Percentiles rank a stretch among this genome's conserved stretches.
Evolutionary conservation across 2,888 invertebrate species (phyloP).

Genomic region (Agrotis exclamationis): DNA sequence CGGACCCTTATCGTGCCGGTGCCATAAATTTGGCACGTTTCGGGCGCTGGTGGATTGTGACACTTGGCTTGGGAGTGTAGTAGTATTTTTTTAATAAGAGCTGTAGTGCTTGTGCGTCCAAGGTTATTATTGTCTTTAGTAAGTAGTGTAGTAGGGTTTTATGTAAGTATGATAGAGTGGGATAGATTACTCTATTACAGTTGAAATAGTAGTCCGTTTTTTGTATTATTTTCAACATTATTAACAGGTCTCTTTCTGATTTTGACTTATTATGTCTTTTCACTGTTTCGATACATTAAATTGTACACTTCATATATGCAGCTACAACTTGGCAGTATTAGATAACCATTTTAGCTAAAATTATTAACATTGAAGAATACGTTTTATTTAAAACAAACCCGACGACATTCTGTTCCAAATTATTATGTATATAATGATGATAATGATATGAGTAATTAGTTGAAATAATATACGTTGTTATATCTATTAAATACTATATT

Average conservation of each 20-base stretch:
- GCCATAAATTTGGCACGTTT: slow-evolving; percentile 70
- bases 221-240: no score
- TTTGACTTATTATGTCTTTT: no score
- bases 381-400: no score
- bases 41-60: slow-evolving; percentile 41
- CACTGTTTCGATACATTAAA: not conserved
- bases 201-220: not conserved
- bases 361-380: no score
- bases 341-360: no score
- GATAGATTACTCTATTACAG: not conserved
- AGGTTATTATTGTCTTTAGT: not conserved
- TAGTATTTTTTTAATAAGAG: slow-evolving; percentile 43
- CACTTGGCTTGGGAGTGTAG: slow-evolving; percentile 42
- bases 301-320: no score
- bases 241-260: not conserved
- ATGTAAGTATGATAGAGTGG: not conserved
- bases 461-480: no score
- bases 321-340: no score
- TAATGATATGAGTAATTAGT: no score
- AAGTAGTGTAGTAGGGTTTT: not conserved
- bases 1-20: slow-evolving; percentile 70
- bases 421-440: no score
- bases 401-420: no score
- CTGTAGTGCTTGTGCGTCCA: slow-evolving; percentile 9
- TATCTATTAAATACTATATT: not conserved